Base-by-base conservation (phyloP, 1,140 invertebrate genomes). In the Planococcus citri region DNA sequence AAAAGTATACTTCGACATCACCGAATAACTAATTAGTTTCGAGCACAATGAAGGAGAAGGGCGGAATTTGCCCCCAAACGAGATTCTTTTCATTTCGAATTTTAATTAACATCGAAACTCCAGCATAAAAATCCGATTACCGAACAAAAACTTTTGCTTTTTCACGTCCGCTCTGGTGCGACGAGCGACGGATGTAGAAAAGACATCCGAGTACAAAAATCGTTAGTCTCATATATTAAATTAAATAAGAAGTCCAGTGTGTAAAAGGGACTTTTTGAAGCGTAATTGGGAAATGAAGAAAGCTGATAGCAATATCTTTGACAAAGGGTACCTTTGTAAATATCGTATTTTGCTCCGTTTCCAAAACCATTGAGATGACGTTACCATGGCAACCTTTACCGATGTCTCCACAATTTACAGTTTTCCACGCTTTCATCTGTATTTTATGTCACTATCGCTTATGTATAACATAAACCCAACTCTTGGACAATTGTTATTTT, bases 261-360 rank as follows among this genome's bases (percentile, higher is more conserved):
- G 41, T 51, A 51, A 51, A 51, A 51, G 41, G 29, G 41, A 51
- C n/a, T 51, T 51, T 51, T 51, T 20, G 41, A 51, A 51, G 41
- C 41, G 41, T 51, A 51, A 51, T 51, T 51, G 41, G 41, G 41
- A 51, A 51, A 51, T 51, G 41, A 51, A 51, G 41, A 51, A 51
- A 51, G 41, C 41, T 51, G 41, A 51, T 51, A 51, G 41, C 41
- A 51, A 51, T 51, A 51, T 51, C 41, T 51, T 51, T 51, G 41
- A 51, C 41, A 51, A 51, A 51, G 41, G 41, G 41, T 51, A 51
- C 41, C 41, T 51, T 51, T 51, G 41, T 51, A 51, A 51, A 51
- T 51, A 51, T 51, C 41, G 41, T 51, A 51, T 51, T 51, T 51
- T 51, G 41, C 41, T 51, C 12, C 41, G 12, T 33, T 51, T 51